Base-by-base conservation (phyloP, 2,888 invertebrate genomes). In the Caenorhabditis sulstoni region DNA sequence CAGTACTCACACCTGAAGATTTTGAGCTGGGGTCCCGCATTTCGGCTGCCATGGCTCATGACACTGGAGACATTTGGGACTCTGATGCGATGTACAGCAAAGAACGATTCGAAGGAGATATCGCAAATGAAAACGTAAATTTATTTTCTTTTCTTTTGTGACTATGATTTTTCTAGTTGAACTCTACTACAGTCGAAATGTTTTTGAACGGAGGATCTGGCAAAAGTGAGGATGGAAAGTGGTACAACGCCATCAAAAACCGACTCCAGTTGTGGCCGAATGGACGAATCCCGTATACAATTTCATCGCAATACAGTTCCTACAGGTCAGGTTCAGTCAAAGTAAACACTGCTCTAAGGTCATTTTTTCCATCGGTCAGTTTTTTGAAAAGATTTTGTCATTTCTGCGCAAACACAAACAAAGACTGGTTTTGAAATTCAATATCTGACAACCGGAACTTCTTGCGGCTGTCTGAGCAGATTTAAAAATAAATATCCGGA, bases 21-120 rank as follows among this genome's bases (percentile, higher is more conserved):
- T 89, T 89, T 58, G 83, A 85, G 57, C 80, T 85, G 39, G 87
- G 86, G 14, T 58, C 79, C n/a, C 81, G 86, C 23, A 70, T 88
- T 41, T 53, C 78, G 1, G 83, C 82, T 8, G 74, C 82, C 1
- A 62, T 84, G 73, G 79, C 81, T 39, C 81, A 80, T 37, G 81
- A 81, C 11, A 73, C 68, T 9, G 55, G 65, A 1, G 85, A 86
- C 49, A 76, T 85, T 37, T 89, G 87, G 89, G 88, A 90, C 67
- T 89, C 88, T 9, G 89, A 87, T 52, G 88, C 88, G 9, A 88
- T 87, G 89, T 90, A 90, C 73, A 84, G 84, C 29, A 77, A 71
- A 41, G 87, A 86, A 39, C 71, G 84, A 41, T 90, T 90, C 66
- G 89, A 90, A 79, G 90, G 90, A 78, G 90, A 90, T 77, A 90